Evolutionary conservation across 2,113 vertebrate genomes (phyloP).

Genomic region (Cynoglossus semilaevis): DNA sequence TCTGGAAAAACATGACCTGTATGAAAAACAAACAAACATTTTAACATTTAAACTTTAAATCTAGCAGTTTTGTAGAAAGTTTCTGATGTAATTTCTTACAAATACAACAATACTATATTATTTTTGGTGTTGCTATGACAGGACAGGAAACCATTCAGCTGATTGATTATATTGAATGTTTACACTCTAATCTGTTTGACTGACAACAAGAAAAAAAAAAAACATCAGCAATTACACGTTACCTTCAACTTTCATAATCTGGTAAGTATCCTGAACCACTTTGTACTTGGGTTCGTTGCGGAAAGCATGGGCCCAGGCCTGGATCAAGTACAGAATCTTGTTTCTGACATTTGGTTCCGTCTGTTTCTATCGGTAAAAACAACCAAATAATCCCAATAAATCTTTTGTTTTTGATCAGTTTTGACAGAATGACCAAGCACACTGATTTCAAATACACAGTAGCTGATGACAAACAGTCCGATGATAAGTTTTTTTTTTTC

Average conservation of each 20-base stretch:
- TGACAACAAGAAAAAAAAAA: neutral
- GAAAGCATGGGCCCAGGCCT: slow-evolving; percentile 97
- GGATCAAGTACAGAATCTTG: slow-evolving; percentile 95
- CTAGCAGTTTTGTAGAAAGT: too few species aligned
- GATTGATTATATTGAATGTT: too few species aligned
- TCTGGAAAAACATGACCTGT: slow-evolving; percentile 94
- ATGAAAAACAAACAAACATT: neutral
- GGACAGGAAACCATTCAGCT: too few species aligned
- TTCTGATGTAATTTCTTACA: too few species aligned
- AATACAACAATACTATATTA: too few species aligned
- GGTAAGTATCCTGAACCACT: slow-evolving; percentile 98
- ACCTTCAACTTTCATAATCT: slow-evolving; percentile 99
- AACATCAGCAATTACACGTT: slow-evolving; percentile 36
- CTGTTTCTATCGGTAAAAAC: slow-evolving; percentile 77
- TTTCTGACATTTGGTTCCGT: slow-evolving; percentile 91
- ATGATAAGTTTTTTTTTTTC: slow-evolving; percentile 48
- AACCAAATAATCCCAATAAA: slow-evolving; percentile 5
- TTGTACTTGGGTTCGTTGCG: slow-evolving; percentile 99
- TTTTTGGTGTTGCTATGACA: too few species aligned
- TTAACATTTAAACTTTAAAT: neutral
- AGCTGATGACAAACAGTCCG: slow-evolving; percentile 1
- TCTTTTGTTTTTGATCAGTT: neutral
- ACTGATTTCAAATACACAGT: slow-evolving; percentile 1
- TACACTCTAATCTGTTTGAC: too few species aligned
- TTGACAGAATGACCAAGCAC: neutral